Conservation (phyloP, 2,888 invertebrate genomes). For the Boloria selene region DNA sequence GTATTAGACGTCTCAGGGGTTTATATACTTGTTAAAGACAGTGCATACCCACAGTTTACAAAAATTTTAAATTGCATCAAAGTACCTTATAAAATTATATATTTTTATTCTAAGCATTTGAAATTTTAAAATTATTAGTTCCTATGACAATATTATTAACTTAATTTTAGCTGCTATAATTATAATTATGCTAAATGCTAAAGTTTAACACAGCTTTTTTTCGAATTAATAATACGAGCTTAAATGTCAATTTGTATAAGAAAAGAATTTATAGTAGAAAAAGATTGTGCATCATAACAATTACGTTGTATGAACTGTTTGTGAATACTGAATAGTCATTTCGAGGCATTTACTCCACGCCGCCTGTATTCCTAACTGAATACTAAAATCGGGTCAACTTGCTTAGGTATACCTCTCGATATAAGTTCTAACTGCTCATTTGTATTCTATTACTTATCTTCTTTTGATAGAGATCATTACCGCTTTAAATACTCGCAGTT, state of each 20-base stretch:
- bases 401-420: slow-evolving; percentile 12
- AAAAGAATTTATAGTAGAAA: neutral
- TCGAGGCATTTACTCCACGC: slow-evolving; percentile 12
- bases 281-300: slow-evolving; percentile 3
- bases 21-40: too few species aligned
- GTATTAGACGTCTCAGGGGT: too few species aligned
- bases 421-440: slow-evolving; percentile 9
- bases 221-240: neutral
- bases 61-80: too few species aligned
- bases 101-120: too few species aligned
- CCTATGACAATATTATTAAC: too few species aligned
- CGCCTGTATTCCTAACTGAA: slow-evolving; percentile 14
- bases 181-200: too few species aligned
- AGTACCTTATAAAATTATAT: too few species aligned
- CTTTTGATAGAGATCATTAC: neutral
- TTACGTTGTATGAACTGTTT: slow-evolving; percentile 15
- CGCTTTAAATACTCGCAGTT: too few species aligned
- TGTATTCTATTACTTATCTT: neutral
- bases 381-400: slow-evolving; percentile 19
- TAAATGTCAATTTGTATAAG: neutral
- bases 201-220: neutral
- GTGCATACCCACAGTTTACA: too few species aligned
- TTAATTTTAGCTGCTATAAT: too few species aligned
- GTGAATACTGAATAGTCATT: slow-evolving; percentile 22
- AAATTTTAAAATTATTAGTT: too few species aligned